Conservation (phyloP, 2,888 invertebrate species). For the Leptogaster cylindrica region DNA sequence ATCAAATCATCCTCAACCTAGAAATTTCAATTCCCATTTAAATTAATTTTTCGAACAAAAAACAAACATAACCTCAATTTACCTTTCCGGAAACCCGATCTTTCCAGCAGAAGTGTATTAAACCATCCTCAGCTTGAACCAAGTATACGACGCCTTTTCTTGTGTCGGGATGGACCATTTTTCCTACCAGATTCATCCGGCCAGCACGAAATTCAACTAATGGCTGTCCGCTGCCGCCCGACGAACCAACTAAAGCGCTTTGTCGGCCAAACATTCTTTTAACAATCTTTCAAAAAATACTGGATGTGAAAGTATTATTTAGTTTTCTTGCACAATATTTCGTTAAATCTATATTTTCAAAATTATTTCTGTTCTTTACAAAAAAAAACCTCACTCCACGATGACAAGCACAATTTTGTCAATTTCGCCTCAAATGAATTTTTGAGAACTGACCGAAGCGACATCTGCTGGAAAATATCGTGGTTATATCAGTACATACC, state of each 20-base stretch:
- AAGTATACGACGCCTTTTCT: slow-evolving; percentile 94
- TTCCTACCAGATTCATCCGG: slow-evolving; percentile 88
- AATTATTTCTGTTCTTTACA: too few relatives aligned
- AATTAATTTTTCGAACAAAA: too few relatives aligned
- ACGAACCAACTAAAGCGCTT: slow-evolving; percentile 75
- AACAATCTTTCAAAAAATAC: neutral
- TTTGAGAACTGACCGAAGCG: neutral
- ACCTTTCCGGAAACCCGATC: slow-evolving; percentile 85
- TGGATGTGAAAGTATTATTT: neutral
- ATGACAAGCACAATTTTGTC: slow-evolving; percentile 11
- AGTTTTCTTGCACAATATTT: neutral
- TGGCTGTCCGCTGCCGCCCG: slow-evolving; percentile 85
- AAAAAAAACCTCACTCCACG: slow-evolving; percentile 7
- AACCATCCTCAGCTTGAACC: slow-evolving; percentile 94
- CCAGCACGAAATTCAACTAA: slow-evolving; percentile 95
- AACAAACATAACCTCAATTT: slow-evolving; percentile 40
- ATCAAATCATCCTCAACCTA: slow-evolving; percentile 94
- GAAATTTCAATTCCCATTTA: too few relatives aligned
- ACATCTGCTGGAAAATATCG: neutral
- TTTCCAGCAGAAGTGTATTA: slow-evolving; percentile 99
- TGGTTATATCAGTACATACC: too few relatives aligned
- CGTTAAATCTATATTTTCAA: too few relatives aligned
- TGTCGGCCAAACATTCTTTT: slow-evolving; percentile 62
- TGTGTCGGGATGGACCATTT: slow-evolving; percentile 92
- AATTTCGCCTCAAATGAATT: neutral